Evolutionary conservation across 2,113 vertebrate species (phyloP).

Genomic region (Apus apus): DNA sequence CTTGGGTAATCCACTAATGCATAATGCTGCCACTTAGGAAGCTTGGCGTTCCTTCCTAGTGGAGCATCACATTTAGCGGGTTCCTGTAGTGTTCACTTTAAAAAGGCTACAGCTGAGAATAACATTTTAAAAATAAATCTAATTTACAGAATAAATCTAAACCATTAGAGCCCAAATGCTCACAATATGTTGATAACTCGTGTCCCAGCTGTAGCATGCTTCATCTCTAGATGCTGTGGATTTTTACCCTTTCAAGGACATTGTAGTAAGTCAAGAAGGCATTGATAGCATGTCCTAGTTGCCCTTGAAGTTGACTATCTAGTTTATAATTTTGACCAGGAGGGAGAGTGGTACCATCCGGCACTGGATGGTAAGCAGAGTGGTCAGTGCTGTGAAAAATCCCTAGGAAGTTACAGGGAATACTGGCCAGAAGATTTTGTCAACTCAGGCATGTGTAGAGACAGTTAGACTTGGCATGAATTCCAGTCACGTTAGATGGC

Average conservation of each 20-base stretch:
- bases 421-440: background rate
- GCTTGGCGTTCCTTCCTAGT: background rate
- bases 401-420: background rate
- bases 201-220: background rate
- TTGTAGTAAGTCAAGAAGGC: background rate
- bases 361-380: background rate
- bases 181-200: background rate
- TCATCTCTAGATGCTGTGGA: background rate
- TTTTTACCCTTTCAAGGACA: background rate
- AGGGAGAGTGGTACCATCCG: background rate
- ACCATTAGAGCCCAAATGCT: background rate
- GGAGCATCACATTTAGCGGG: background rate
- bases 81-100: background rate
- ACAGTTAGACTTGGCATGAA: conserved; percentile 36
- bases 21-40: conserved; percentile 16
- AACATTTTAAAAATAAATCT: background rate
- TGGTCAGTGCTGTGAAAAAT: background rate
- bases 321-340: background rate
- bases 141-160: background rate
- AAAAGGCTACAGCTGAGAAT: background rate
- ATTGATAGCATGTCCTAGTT: background rate
- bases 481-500: conserved; percentile 53
- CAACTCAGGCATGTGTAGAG: background rate
- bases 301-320: background rate
- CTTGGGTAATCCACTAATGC: conserved; percentile 51